Evolutionary conservation across 2,113 vertebrate genomes (phyloP).

Genomic region (Chlorodrepanis virens): DNA sequence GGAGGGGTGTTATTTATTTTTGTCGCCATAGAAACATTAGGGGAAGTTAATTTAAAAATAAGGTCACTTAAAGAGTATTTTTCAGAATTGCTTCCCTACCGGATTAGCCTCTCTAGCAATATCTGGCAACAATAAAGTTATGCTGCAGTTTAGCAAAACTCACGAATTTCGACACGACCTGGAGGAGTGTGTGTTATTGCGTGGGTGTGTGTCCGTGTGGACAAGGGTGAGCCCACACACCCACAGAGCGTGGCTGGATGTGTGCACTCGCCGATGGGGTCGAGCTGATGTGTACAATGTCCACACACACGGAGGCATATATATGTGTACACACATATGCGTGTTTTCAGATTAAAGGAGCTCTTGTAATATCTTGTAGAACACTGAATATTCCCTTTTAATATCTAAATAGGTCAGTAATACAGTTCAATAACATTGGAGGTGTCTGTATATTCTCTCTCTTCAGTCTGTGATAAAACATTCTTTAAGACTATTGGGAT

Average conservation of each 20-base stretch:
- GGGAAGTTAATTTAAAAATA: background rate
- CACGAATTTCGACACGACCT: background rate
- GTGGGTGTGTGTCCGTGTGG: background rate
- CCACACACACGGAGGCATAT: background rate
- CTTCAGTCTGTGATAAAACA: conserved; percentile 71
- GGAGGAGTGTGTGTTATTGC: accelerated
- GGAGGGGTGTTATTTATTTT: background rate
- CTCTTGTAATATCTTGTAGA: conserved; percentile 60
- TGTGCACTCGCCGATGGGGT: background rate
- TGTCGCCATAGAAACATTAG: background rate
- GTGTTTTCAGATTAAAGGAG: conserved; percentile 37
- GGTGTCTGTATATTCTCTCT: conserved; percentile 52
- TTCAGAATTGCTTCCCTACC: background rate
- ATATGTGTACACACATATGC: background rate
- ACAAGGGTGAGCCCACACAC: background rate
- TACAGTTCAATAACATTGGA: conserved; percentile 42
- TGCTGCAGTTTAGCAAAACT: background rate
- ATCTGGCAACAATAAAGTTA: background rate
- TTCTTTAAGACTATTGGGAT: conserved; percentile 80
- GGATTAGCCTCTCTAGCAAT: background rate
- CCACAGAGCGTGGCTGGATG: background rate
- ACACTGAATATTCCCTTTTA: conserved; percentile 48
- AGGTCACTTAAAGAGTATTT: background rate
- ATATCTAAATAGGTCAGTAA: conserved; percentile 61
- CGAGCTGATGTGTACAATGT: background rate